Percentiles rank a stretch among this genome's conserved stretches.
Conservation (phyloP, 2,888 invertebrate species). For the Seladonia tumulorum region DNA sequence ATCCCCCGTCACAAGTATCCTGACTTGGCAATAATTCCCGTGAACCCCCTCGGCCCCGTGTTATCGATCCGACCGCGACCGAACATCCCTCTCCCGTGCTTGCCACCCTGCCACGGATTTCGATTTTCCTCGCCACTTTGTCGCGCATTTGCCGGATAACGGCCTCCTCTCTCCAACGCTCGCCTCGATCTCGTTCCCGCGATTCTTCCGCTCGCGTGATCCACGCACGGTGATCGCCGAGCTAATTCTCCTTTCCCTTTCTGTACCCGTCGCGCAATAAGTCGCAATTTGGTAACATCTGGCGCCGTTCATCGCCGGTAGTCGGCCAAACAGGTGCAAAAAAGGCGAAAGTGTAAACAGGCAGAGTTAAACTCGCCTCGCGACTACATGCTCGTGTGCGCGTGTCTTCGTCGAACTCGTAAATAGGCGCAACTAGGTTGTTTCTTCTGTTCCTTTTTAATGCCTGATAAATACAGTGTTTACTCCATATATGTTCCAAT, state of each 20-base stretch:
- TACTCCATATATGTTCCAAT: too few relatives aligned
- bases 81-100: slow-evolving; percentile 20
- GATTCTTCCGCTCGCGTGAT: background rate
- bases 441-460: too few relatives aligned
- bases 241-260: slow-evolving; percentile 5
- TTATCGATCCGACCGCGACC: slow-evolving; percentile 65
- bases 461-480: too few relatives aligned
- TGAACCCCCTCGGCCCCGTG: slow-evolving; percentile 36
- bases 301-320: background rate
- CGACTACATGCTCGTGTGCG: too few relatives aligned
- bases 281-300: background rate
- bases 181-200: background rate
- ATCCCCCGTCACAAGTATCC: slow-evolving; percentile 62
- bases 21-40: slow-evolving; percentile 69
- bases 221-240: background rate
- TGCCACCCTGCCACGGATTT: slow-evolving; percentile 42
- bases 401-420: too few relatives aligned
- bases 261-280: background rate
- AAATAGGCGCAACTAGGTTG: too few relatives aligned
- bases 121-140: slow-evolving; percentile 35
- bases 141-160: background rate
- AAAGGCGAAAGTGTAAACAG: slow-evolving; percentile 10
- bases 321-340: background rate
- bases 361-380: background rate
- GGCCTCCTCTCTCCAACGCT: background rate